These are phyloP conservation scores for Tragopan temminckii DNA, from an alignment of 2,797 vertebrate genomes.

Conservation along the genomic window DNA sequence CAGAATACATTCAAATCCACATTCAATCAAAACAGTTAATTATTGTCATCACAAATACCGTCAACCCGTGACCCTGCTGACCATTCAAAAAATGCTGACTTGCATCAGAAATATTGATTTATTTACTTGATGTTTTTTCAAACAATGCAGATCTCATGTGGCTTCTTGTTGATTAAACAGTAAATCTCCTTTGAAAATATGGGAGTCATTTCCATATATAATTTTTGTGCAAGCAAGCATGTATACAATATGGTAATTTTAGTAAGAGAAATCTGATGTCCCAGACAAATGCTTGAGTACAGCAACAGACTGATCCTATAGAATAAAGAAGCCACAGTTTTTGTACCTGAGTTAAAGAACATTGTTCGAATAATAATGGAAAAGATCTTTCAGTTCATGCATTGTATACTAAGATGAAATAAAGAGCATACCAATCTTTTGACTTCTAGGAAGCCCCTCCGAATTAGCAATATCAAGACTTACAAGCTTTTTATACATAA, in stretches of 20 bases:
- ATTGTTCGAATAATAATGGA: neutral
- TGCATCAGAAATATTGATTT: neutral
- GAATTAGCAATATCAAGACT: neutral
- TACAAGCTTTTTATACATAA: neutral
- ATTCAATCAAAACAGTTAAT: neutral
- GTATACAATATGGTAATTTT: neutral
- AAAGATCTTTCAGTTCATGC: neutral
- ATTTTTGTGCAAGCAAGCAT: neutral
- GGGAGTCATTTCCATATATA: neutral
- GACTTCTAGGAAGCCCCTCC: neutral
- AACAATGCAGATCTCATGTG: neutral
- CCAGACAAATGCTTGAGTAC: neutral
- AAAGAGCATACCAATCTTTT: neutral
- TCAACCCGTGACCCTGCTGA: neutral
- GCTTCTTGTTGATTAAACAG: neutral
- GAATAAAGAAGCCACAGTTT: neutral
- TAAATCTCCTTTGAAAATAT: neutral
- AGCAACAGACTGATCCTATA: neutral
- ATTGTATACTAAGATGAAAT: neutral
- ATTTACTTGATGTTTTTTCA: neutral
- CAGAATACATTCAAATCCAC: conserved; percentile 5
- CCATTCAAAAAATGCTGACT: neutral
- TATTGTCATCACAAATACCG: neutral
- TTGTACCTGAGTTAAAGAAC: neutral
- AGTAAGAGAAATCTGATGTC: neutral